phyloP scores from a whole-genome alignment of 2,797 vertebrate genomes.

The Balearica regulorum region DNA sequence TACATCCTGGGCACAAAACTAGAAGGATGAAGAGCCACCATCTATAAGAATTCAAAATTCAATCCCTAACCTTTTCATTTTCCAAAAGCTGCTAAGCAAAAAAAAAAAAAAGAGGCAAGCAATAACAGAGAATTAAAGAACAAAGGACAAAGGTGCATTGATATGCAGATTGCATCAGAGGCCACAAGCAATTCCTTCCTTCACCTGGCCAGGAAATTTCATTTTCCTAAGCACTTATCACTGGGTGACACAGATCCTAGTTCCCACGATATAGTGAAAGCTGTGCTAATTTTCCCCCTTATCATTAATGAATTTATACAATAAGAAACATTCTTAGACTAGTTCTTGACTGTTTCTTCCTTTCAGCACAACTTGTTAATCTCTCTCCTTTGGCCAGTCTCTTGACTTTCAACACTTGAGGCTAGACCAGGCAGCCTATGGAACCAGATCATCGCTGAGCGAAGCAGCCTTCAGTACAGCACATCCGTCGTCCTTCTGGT shows the following conservation, averaged over 20 bases:
- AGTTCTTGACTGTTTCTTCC: background rate
- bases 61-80: background rate
- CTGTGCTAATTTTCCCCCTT: background rate
- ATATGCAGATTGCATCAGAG: background rate
- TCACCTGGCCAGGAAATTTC: background rate
- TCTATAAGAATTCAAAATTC: background rate
- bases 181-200: background rate
- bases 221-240: background rate
- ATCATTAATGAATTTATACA: background rate
- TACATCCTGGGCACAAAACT: background rate
- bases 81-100: background rate
- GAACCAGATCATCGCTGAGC: background rate
- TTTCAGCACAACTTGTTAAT: background rate
- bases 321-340: background rate
- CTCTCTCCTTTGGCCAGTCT: background rate
- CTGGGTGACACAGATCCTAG: background rate
- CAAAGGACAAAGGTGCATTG: background rate
- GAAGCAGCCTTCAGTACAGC: background rate
- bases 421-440: background rate
- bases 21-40: background rate
- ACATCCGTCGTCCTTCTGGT: accelerated
- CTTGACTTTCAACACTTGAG: background rate
- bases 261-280: background rate
- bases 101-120: no score
- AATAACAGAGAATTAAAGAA: background rate